phyloP scores from a whole-genome alignment of 2,113 vertebrate species.

The Genyomyrus donnyi region DNA sequence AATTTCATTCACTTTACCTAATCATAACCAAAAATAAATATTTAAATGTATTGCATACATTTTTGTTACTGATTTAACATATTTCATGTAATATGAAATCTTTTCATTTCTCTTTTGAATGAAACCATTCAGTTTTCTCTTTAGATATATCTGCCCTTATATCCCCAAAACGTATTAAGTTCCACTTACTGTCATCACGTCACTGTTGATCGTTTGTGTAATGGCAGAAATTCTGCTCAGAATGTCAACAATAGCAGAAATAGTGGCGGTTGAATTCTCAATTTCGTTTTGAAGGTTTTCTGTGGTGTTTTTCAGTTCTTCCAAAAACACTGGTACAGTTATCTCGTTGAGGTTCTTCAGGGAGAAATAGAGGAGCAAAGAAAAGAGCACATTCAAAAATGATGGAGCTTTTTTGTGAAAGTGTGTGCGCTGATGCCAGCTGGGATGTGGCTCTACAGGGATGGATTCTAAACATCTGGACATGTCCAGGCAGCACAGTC shows the following conservation, averaged over 20 bases:
- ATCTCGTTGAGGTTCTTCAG: background rate
- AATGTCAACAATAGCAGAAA: background rate
- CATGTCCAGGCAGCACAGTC: background rate
- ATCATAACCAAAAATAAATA: background rate
- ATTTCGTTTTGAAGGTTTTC: background rate
- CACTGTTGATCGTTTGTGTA: background rate
- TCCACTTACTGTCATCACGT: background rate
- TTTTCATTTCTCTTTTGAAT: background rate
- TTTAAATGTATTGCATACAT: slow-evolving; percentile 8
- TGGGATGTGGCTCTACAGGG: no score
- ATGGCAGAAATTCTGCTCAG: background rate
- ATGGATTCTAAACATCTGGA: background rate
- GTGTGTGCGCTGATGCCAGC: background rate
- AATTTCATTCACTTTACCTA: background rate
- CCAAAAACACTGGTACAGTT: background rate
- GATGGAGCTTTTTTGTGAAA: background rate
- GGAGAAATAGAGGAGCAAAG: background rate
- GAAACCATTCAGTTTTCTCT: background rate
- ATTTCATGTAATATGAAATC: background rate
- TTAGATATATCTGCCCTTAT: background rate
- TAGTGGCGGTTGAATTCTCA: background rate
- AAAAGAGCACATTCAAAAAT: background rate
- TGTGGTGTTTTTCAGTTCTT: background rate
- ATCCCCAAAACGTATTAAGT: background rate
- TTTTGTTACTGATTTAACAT: background rate